Conservation (phyloP, 2,113 vertebrate species). For the Rutilus rutilus region DNA sequence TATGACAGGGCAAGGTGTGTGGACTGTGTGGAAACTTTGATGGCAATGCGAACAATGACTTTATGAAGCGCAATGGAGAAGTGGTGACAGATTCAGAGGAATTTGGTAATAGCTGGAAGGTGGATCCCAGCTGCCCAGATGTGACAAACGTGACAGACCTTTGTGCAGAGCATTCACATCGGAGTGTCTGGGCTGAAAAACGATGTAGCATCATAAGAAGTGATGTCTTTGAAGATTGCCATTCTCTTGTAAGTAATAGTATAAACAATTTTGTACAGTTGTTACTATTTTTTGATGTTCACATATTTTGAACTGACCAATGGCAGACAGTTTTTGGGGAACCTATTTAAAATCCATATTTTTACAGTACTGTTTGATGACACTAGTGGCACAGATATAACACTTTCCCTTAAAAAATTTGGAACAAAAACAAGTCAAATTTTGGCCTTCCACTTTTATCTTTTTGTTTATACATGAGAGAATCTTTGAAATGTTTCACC, state of each 20-base stretch:
- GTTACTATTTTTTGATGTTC: background rate
- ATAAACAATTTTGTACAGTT: background rate
- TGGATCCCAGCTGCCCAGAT: constrained; percentile 73
- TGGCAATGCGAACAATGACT: constrained; percentile 84
- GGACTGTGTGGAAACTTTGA: constrained; percentile 92
- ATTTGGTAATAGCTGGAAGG: constrained; percentile 90
- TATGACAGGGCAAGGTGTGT: constrained; percentile 80
- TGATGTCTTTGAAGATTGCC: constrained; percentile 74
- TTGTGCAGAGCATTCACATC: constrained; percentile 78
- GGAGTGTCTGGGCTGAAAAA: constrained; percentile 81
- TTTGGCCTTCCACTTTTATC: background rate
- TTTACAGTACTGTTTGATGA: background rate
- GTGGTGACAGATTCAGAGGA: constrained; percentile 75
- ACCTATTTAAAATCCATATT: background rate
- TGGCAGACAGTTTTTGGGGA: background rate
- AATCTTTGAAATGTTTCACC: background rate
- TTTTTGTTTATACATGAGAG: background rate
- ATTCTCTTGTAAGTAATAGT: constrained; percentile 72
- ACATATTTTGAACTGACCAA: background rate
- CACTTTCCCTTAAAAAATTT: background rate
- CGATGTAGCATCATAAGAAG: constrained; percentile 82
- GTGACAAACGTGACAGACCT: constrained; percentile 64
- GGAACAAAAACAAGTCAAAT: background rate
- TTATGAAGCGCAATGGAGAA: constrained; percentile 80
- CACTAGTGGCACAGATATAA: background rate